Evolutionary conservation across 2,113 vertebrate species (phyloP), one percentile per base, ranked within the genome.

Genomic region (Picathartes gymnocephalus): DNA sequence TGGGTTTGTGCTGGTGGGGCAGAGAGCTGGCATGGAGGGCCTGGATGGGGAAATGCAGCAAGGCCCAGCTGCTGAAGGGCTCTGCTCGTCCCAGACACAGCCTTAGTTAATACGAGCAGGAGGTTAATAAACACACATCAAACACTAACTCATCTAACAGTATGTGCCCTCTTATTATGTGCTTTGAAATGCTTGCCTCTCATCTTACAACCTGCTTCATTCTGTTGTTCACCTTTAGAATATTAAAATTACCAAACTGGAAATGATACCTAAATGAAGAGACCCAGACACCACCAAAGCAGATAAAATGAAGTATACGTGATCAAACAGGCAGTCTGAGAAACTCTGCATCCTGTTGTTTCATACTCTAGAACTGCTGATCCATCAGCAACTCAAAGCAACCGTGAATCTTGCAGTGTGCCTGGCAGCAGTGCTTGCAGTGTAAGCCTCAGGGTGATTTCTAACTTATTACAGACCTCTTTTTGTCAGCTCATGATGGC

Each of bases 111-210:
- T 68, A 69, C 4, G 2, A 89, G 77, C 21, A 50, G 77, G 35
- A 66, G 42, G 35, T 82, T 54, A 45, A 76, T 50, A 48, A 68
- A 44, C 78, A 78, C 47, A 88, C 71, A 74, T 73, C 91, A 94
- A 76, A 91, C 56, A 42, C 70, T 7, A 92, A 64, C 79, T 78
- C 85, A 47, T 83, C 53, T 70, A 76, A 85, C 77, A 86, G 3
- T 61, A 53, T n/a, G 24, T 86, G 76, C 92, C 76, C 82, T 92
- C 80, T 92, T 69, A 92, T 45, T 86, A 90, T 1, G 10, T 4
- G 40, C 92, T 94, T 93, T 88, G 90, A 92, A 95, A 96, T 24
- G 64, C 80, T 92, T 2, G 3, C 37, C 80, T 95, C 82, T 90
- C 20, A 86, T 92, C 82, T 79, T 74, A 28, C 64, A 76, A 65